Base-by-base conservation (phyloP, 2,113 vertebrate genomes). In the Cinclus mexicanus region DNA sequence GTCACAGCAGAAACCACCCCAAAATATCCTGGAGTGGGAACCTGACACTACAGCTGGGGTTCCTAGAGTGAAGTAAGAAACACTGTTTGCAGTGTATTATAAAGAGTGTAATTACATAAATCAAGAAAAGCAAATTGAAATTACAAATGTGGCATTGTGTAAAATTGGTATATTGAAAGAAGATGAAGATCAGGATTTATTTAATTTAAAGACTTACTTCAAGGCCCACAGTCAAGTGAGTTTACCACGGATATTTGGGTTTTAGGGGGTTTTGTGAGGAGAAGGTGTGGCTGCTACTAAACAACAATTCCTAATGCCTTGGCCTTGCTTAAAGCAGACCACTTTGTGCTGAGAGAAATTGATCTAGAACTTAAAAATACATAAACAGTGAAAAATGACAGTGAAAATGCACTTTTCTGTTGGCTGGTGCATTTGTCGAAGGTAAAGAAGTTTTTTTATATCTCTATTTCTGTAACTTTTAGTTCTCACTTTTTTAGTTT, bases 61-160 rank as follows among this genome's bases (percentile, higher is more conserved):
- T 55, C 29, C 52, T 44, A 42, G 18, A 53, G 57, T 9, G 11
- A 65, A 69, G 16, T 4, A 33, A 21, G 12, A 59, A 6, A 7
- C 23, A 16, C 9, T 35, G 7, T 22, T 39, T n/a, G 23, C 12
- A 67, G 3, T 5, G 10, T 11, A 7, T 16, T 22, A 46, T 46
- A 46, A 22, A 49, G 7, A 49, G 5, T 4, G 21, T 14, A 59
- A 46, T 46, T 17, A 14, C 1, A 39, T 12, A 18, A 60, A 75
- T 14, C 12, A 60, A 46, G 9, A 1, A 52, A 53, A 44, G 29
- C 28, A n/a, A 65, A 24, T 1, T 12, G 4, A 76, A 46, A 33
- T 21, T 16, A 7, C 4, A 17, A 17, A 15, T 42, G 28, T 3
- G 2, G 4, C 11, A 24, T 39, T 8, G 47, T 0, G 1, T 25